phyloP scores from a whole-genome alignment of 2,797 vertebrate species.

The Merluccius polli region DNA sequence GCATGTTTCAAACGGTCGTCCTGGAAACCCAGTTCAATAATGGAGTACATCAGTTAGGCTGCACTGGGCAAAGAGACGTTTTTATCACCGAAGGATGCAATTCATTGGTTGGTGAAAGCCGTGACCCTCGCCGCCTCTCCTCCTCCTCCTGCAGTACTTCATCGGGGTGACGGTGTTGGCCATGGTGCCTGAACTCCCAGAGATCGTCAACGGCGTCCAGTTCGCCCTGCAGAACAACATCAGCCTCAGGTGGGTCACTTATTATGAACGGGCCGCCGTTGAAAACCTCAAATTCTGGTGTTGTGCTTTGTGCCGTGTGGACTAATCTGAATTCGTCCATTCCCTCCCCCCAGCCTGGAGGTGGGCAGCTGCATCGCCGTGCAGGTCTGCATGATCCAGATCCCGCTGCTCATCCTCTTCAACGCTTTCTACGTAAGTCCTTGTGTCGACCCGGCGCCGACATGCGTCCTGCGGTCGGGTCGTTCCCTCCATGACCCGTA shows the following conservation, averaged over 20 bases:
- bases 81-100: not conserved
- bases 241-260: constrained; percentile 77
- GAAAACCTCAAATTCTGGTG: not conserved
- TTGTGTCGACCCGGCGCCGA: not conserved
- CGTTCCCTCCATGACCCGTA: not conserved
- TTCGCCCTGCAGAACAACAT: constrained; percentile 91
- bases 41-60: not conserved
- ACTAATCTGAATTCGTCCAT: no score
- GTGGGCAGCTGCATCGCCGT: constrained; percentile 88
- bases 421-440: constrained; percentile 86
- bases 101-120: not conserved
- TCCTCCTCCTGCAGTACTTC: constrained; percentile 77
- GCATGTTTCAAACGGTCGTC: no score
- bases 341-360: constrained; percentile 75
- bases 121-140: not conserved
- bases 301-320: no score
- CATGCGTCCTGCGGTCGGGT: not conserved
- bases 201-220: constrained; percentile 88
- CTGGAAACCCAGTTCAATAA: not conserved
- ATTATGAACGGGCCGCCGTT: not conserved
- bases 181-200: constrained; percentile 87
- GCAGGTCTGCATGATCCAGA: constrained; percentile 93
- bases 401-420: constrained; percentile 86
- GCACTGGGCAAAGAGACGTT: not conserved
- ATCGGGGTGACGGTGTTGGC: constrained; percentile 85